A percentile compares a stretch with the other conserved stretches of the same genome.
Evolutionary conservation across 1,140 invertebrate genomes (phyloP).

Genomic region (Dendroctonus ponderosae): DNA sequence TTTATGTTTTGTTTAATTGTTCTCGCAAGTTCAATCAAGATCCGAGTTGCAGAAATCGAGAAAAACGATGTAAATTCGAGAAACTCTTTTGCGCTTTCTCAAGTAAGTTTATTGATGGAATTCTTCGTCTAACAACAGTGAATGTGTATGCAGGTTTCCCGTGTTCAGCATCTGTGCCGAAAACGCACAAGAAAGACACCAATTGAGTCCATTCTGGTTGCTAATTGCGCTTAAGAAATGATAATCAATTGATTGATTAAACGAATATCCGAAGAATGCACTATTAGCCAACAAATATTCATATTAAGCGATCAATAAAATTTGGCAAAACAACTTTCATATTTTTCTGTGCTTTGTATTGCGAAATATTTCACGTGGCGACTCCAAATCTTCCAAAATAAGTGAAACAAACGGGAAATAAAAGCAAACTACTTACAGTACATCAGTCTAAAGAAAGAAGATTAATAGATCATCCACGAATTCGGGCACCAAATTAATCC

Average conservation of each 20-base stretch:
- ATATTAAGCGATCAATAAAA: neutral
- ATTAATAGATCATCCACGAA: slow-evolving; percentile 7
- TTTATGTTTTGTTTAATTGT: neutral
- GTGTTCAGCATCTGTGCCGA: no score
- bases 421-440: slow-evolving; percentile 23
- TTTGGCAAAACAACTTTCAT: neutral
- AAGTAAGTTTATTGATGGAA: no score
- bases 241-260: neutral
- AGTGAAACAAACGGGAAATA: neutral
- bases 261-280: neutral
- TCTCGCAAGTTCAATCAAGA: no score
- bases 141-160: no score
- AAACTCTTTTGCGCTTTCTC: neutral
- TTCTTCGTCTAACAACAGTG: neutral
- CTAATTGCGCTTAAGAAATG: neutral
- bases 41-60: neutral
- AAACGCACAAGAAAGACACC: no score
- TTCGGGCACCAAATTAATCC: slow-evolving; percentile 8
- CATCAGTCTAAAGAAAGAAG: neutral
- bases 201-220: no score
- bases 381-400: neutral
- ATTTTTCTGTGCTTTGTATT: neutral
- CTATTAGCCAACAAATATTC: neutral
- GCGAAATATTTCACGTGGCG: neutral
- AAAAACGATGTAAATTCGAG: slow-evolving; percentile 4